Conservation (phyloP, 1,140 invertebrate genomes). For the Helicoverpa zea region DNA sequence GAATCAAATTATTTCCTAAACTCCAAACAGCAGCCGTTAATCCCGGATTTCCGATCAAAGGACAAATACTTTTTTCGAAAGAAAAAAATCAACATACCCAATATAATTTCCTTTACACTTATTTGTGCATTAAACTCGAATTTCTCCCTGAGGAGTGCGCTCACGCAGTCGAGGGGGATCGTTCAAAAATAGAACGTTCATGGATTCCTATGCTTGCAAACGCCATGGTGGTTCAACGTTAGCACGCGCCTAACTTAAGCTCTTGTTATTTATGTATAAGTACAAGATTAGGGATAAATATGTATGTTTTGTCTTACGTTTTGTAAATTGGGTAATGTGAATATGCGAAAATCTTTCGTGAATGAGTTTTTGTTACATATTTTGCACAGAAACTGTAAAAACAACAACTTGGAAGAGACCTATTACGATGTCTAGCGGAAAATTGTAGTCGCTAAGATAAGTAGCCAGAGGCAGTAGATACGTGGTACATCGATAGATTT, state of each 20-base stretch:
- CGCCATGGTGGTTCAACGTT: conserved; percentile 52
- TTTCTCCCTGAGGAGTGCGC: conserved; percentile 53
- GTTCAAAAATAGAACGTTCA: conserved; percentile 65
- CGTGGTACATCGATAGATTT: too few relatives aligned
- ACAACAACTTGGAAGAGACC: background rate
- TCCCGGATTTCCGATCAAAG: too few relatives aligned
- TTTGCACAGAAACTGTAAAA: background rate
- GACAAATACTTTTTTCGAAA: background rate
- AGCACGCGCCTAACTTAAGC: conserved; percentile 56
- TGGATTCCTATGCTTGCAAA: conserved; percentile 58
- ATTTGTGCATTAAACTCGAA: conserved; percentile 67
- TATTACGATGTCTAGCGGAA: background rate
- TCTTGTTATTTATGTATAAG: conserved; percentile 22
- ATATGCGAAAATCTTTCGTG: too few relatives aligned
- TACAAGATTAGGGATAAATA: background rate
- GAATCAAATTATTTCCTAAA: too few relatives aligned
- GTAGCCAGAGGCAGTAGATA: too few relatives aligned
- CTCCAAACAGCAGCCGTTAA: too few relatives aligned
- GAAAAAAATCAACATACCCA: background rate
- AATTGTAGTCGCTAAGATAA: too few relatives aligned
- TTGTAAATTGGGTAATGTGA: too few relatives aligned
- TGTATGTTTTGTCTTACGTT: background rate
- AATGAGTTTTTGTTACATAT: background rate
- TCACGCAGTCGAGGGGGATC: conserved; percentile 64
- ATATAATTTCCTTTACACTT: conserved; percentile 35